Conservation (phyloP, 2,888 invertebrate species). For the Willowsia nigromaculata region DNA sequence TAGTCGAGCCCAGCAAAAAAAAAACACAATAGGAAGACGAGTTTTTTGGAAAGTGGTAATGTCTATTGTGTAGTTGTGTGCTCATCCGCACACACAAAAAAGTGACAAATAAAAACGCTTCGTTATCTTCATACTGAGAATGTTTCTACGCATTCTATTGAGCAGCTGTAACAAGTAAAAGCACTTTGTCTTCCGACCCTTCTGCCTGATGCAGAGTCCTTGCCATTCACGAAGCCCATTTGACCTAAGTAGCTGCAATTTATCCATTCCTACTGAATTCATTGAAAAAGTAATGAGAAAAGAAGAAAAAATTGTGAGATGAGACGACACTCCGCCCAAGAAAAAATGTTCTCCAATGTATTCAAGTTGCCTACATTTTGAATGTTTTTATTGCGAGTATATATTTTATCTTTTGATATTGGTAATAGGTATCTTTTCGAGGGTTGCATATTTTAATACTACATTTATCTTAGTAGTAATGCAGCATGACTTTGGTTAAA, state of each 20-base stretch:
- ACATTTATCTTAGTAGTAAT: too few species aligned
- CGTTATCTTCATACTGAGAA: background rate
- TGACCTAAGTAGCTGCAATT: slow-evolving; percentile 48
- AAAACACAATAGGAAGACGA: background rate
- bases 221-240: slow-evolving; percentile 35
- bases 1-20: background rate
- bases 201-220: slow-evolving; percentile 12
- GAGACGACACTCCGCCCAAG: background rate
- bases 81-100: background rate
- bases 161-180: slow-evolving; percentile 33
- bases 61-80: background rate
- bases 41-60: background rate
- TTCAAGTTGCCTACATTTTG: too few species aligned
- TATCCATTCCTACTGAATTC: slow-evolving; percentile 36
- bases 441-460: too few species aligned
- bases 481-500: too few species aligned
- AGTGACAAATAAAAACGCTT: background rate
- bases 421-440: too few species aligned
- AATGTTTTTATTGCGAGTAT: too few species aligned
- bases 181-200: slow-evolving; percentile 28
- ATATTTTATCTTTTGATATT: too few species aligned
- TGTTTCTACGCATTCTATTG: background rate
- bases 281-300: slow-evolving; percentile 43
- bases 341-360: too few species aligned
- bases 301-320: slow-evolving; percentile 8